phyloP scores from a whole-genome alignment of 1,140 invertebrate genomes.

The Euwallacea similis region DNA sequence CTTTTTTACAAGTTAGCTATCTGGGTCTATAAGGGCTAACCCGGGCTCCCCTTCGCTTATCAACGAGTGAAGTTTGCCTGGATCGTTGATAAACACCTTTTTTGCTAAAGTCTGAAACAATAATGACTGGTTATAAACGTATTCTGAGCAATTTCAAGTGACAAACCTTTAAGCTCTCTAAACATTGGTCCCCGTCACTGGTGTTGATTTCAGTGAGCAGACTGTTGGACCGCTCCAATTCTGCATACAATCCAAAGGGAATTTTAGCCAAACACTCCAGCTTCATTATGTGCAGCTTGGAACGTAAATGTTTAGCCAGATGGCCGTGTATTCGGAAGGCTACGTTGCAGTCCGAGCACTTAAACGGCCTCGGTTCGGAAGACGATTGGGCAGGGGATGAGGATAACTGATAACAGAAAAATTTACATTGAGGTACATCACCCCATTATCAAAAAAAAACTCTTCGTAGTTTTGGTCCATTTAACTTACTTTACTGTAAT shows the following conservation, averaged over 20 bases:
- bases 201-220: slow-evolving; percentile 93
- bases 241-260: slow-evolving; percentile 93
- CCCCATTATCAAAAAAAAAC: background rate
- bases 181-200: slow-evolving; percentile 89
- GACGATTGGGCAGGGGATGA: slow-evolving; percentile 54
- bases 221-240: slow-evolving; percentile 87
- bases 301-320: slow-evolving; percentile 92
- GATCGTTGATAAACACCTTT: slow-evolving; percentile 81
- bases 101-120: slow-evolving; percentile 70
- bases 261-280: slow-evolving; percentile 90
- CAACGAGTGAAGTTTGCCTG: slow-evolving; percentile 61
- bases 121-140: background rate
- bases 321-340: slow-evolving; percentile 96
- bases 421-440: background rate
- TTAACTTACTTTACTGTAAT: slow-evolving; percentile 82
- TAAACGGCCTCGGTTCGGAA: slow-evolving; percentile 90
- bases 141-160: background rate
- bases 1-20: slow-evolving; percentile 22
- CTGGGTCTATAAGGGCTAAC: slow-evolving; percentile 14
- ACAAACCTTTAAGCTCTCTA: slow-evolving; percentile 77
- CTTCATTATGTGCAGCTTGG: slow-evolving; percentile 96
- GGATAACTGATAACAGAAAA: slow-evolving; percentile 46
- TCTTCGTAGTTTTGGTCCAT: background rate
- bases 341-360: slow-evolving; percentile 93
- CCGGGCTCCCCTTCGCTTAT: slow-evolving; percentile 13